phyloP scores from a whole-genome alignment of 53 echinoderm and acorn worm species.

The Stichopus horrens region DNA sequence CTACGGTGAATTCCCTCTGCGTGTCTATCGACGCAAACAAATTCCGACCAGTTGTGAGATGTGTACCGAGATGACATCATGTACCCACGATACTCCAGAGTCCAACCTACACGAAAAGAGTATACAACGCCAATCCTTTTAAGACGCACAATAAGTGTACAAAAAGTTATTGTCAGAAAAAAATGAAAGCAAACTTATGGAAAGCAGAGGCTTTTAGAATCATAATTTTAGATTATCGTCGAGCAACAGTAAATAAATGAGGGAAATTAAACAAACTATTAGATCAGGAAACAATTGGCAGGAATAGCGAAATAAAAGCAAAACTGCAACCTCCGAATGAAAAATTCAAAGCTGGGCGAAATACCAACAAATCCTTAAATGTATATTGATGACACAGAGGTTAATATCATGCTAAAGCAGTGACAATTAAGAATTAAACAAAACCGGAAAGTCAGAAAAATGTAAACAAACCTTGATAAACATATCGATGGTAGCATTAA shows the following conservation, averaged over 20 bases:
- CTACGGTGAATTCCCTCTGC: conserved; percentile 6
- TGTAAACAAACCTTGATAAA: too few relatives aligned
- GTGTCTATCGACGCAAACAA: neutral
- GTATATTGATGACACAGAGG: too few relatives aligned
- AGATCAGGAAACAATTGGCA: too few relatives aligned
- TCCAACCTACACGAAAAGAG: neutral
- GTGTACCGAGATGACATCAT: neutral
- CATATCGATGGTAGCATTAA: neutral
- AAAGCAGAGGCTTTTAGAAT: neutral
- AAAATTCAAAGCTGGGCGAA: too few relatives aligned
- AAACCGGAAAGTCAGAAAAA: neutral
- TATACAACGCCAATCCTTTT: too few relatives aligned
- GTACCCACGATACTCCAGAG: neutral
- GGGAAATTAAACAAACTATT: too few relatives aligned
- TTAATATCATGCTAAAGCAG: neutral
- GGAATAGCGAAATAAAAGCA: too few relatives aligned
- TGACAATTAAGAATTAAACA: neutral
- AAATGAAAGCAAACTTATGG: neutral
- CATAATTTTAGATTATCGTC: neutral
- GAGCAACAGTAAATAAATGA: neutral
- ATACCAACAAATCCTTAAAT: too few relatives aligned
- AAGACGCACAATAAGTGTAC: neutral
- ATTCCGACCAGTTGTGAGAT: neutral
- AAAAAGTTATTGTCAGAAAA: neutral
- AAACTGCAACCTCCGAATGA: too few relatives aligned